These are phyloP conservation scores for Parasteatoda tepidariorum DNA, from an alignment of 1,140 invertebrate species.

Conservation along the genomic window DNA sequence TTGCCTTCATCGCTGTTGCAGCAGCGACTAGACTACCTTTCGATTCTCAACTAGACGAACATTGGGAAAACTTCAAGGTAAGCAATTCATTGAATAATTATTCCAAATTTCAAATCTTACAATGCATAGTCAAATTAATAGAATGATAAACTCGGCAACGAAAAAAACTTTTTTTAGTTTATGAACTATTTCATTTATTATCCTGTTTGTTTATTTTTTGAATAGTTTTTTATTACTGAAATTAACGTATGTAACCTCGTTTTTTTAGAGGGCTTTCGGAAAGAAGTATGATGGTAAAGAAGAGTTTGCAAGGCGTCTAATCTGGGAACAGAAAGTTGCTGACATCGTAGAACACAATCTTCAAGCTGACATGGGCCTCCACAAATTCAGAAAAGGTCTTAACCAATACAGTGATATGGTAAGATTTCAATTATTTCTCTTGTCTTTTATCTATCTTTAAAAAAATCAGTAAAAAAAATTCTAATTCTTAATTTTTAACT, in stretches of 20 bases:
- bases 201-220: background rate
- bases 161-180: no score
- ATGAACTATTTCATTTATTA: no score
- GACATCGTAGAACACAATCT: slow-evolving; percentile 59
- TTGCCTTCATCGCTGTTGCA: slow-evolving; percentile 20
- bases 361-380: slow-evolving; percentile 57
- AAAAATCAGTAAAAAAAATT: no score
- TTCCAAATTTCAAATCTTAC: no score
- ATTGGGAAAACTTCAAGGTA: no score
- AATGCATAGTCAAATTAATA: no score
- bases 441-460: no score
- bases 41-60: no score
- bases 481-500: no score
- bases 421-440: background rate
- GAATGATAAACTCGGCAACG: no score
- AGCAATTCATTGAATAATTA: slow-evolving; percentile 46
- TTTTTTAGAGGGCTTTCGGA: slow-evolving; percentile 24
- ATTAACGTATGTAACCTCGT: no score
- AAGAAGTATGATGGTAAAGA: slow-evolving; percentile 57
- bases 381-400: slow-evolving; percentile 67
- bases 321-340: slow-evolving; percentile 58
- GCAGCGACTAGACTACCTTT: background rate
- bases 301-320: slow-evolving; percentile 48
- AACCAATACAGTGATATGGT: slow-evolving; percentile 67
- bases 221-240: slow-evolving; percentile 3